phyloP scores from a whole-genome alignment of 2,113 vertebrate genomes.

The Ovis canadensis region DNA sequence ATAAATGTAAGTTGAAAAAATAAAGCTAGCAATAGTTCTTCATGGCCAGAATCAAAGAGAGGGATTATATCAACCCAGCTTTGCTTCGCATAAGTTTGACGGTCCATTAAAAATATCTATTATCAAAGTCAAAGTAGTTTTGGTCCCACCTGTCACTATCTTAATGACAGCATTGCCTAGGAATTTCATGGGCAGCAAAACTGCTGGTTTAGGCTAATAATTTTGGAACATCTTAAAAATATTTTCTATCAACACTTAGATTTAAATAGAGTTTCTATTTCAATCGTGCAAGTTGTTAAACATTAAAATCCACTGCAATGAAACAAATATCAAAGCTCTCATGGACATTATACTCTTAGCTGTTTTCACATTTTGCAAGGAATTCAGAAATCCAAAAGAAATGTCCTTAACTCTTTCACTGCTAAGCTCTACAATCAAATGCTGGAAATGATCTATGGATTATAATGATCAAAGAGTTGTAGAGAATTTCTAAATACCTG shows the following conservation, averaged over 20 bases:
- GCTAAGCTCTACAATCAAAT: background rate
- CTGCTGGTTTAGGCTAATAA: background rate
- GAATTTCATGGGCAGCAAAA: background rate
- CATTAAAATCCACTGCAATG: slow-evolving; percentile 14
- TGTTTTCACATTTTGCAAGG: slow-evolving; percentile 49
- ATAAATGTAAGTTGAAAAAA: background rate
- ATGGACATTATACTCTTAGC: slow-evolving; percentile 16
- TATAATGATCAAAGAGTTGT: slow-evolving; percentile 20
- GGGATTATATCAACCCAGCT: background rate
- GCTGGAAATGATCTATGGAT: background rate
- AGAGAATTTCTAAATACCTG: slow-evolving; percentile 40
- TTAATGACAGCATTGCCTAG: background rate
- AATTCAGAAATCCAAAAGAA: slow-evolving; percentile 40
- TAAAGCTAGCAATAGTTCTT: background rate
- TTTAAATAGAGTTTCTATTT: slow-evolving; percentile 55
- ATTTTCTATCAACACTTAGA: background rate
- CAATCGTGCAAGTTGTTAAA: slow-evolving; percentile 19
- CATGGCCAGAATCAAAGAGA: background rate
- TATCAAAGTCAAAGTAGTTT: background rate
- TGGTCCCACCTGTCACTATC: slow-evolving; percentile 27
- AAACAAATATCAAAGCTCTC: slow-evolving; percentile 40
- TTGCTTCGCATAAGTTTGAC: slow-evolving; percentile 3
- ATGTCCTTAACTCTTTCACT: slow-evolving; percentile 19
- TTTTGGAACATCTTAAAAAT: slow-evolving; percentile 30
- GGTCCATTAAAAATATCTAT: background rate